A percentile compares a stretch with the other conserved stretches of the same genome.
Conservation (phyloP, 2,888 invertebrate genomes). For the Lepidocyrtoides sp. region DNA sequence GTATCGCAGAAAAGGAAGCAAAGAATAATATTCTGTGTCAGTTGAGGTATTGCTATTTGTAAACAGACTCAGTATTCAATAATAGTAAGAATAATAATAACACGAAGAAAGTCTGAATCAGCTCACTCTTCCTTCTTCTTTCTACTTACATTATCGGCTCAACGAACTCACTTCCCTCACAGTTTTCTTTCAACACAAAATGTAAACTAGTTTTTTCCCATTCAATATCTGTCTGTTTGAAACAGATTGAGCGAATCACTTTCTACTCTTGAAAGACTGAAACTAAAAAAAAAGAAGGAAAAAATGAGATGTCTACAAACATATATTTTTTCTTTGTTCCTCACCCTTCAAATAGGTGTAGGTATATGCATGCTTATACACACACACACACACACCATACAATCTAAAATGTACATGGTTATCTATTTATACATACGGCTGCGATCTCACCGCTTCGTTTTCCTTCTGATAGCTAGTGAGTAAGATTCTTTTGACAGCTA, state of each 20-base stretch:
- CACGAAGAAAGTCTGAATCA: constrained; percentile 47
- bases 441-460: neutral
- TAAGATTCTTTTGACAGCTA: constrained; percentile 19
- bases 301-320: constrained; percentile 28
- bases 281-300: neutral
- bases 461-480: neutral
- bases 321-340: constrained; percentile 23
- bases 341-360: constrained; percentile 9
- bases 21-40: constrained; percentile 12
- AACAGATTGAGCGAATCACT: constrained; percentile 43
- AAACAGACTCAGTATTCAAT: constrained; percentile 51
- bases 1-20: neutral
- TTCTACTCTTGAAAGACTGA: neutral
- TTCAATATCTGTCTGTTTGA: constrained; percentile 18
- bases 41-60: constrained; percentile 47
- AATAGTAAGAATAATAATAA: neutral
- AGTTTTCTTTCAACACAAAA: constrained; percentile 42
- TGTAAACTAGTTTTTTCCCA: constrained; percentile 34
- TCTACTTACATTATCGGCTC: neutral
- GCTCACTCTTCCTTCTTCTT: constrained; percentile 3
- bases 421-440: neutral
- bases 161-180: neutral
- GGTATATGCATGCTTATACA: neutral
- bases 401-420: neutral
- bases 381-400: neutral